A percentile compares a stretch with the other conserved stretches of the same genome.
These are phyloP conservation scores for Mesaphorura yosii DNA, from an alignment of 1,140 invertebrate genomes.

Conservation along the genomic window DNA sequence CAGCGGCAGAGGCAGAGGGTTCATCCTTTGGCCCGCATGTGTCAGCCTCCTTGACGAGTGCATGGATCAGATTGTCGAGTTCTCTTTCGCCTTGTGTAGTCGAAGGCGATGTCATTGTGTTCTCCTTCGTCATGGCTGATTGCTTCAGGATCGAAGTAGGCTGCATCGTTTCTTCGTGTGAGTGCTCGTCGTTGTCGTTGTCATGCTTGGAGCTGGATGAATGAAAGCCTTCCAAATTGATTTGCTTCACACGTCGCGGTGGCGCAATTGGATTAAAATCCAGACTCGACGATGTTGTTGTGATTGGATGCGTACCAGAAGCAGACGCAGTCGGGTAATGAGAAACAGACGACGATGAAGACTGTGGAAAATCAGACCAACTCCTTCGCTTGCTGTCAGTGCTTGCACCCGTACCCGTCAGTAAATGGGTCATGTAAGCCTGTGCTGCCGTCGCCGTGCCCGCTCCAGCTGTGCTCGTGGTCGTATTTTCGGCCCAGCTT, in stretches of 20 bases:
- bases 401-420: background rate
- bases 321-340: too few relatives aligned
- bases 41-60: conserved; percentile 24
- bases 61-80: conserved; percentile 29
- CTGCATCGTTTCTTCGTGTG: conserved; percentile 1
- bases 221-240: conserved; percentile 26
- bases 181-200: background rate
- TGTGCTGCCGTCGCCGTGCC: background rate
- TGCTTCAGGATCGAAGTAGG: too few relatives aligned
- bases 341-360: conserved; percentile 5
- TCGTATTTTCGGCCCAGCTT: conserved; percentile 22
- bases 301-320: too few relatives aligned
- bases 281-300: conserved; percentile 4
- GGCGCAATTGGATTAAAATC: conserved; percentile 26
- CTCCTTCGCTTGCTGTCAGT: conserved; percentile 14
- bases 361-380: conserved; percentile 23
- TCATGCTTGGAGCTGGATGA: background rate
- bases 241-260: conserved; percentile 26
- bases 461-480: background rate
- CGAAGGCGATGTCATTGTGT: background rate
- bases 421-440: background rate
- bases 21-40: conserved; percentile 13
- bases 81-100: conserved; percentile 15
- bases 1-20: background rate
- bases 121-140: background rate